Evolutionary conservation across 2,113 vertebrate genomes (phyloP).

Genomic region (Trachemys scripta): DNA sequence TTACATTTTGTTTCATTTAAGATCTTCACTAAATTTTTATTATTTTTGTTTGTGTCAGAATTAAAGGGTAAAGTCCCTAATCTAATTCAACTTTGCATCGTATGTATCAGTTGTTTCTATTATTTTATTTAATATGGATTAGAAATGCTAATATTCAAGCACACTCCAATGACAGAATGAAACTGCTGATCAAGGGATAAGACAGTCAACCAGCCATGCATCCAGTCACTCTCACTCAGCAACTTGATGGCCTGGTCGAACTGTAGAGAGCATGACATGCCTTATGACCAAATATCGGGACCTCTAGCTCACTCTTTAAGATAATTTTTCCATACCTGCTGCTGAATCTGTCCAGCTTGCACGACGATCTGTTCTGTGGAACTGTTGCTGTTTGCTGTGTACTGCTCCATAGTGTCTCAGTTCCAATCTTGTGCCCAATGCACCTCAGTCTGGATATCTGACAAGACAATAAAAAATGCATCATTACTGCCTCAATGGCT

Average conservation of each 20-base stretch:
- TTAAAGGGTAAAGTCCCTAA: neutral
- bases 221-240: rapidly evolving
- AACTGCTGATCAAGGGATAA: neutral
- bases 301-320: rapidly evolving
- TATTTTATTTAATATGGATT: neutral
- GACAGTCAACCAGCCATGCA: rapidly evolving
- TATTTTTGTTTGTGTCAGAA: neutral
- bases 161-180: neutral
- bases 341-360: slow-evolving; percentile 96
- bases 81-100: neutral
- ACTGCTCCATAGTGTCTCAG: slow-evolving; percentile 91
- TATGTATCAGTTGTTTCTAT: rapidly evolving
- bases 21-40: neutral
- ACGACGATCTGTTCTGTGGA: slow-evolving; percentile 98
- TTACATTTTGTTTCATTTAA: neutral
- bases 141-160: neutral
- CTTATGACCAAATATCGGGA: neutral
- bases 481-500: neutral
- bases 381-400: slow-evolving; percentile 90
- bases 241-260: neutral
- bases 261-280: neutral
- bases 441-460: slow-evolving; percentile 11
- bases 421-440: neutral
- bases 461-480: neutral
- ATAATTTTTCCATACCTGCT: slow-evolving; percentile 85